Percentiles rank a stretch among this genome's conserved stretches.
Conservation (phyloP, 35 echinoderm and acorn worm genomes). For the Ophioderma brevispina region DNA sequence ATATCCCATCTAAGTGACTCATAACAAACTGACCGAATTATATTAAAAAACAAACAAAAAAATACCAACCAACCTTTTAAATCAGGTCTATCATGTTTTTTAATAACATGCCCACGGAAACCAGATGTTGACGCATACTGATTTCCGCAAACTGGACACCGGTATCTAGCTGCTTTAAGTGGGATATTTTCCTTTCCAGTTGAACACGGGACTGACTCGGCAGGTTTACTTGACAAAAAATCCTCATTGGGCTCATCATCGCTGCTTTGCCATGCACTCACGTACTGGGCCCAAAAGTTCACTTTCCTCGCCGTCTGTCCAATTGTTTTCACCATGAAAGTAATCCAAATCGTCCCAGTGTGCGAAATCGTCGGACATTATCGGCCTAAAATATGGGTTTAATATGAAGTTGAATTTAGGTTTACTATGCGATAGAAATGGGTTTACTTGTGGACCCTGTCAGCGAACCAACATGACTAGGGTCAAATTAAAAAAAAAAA, state of each 20-base stretch:
- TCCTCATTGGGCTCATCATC: not conserved
- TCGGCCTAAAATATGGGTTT: too few species aligned
- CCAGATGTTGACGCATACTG: not conserved
- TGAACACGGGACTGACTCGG: not conserved
- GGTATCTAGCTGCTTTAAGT: not conserved
- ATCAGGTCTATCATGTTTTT: not conserved
- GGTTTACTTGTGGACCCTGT: too few species aligned
- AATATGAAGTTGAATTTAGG: too few species aligned
- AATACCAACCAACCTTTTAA: not conserved
- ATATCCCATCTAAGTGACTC: too few species aligned
- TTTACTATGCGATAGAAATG: too few species aligned
- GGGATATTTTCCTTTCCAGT: not conserved
- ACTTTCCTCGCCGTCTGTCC: not conserved
- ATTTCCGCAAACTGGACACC: not conserved
- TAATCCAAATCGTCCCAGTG: slow-evolving; percentile 5
- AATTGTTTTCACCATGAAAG: not conserved
- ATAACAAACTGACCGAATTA: too few species aligned
- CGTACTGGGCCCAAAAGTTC: not conserved
- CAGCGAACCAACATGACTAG: too few species aligned
- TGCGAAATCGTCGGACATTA: not conserved
- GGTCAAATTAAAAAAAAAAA: too few species aligned
- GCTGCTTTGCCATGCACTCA: not conserved
- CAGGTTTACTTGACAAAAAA: not conserved
- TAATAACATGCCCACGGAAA: not conserved
- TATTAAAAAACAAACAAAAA: too few species aligned